These are phyloP conservation scores for Ditylenchus dipsaci DNA, from an alignment of 1,140 invertebrate genomes.

Conservation along the genomic window DNA sequence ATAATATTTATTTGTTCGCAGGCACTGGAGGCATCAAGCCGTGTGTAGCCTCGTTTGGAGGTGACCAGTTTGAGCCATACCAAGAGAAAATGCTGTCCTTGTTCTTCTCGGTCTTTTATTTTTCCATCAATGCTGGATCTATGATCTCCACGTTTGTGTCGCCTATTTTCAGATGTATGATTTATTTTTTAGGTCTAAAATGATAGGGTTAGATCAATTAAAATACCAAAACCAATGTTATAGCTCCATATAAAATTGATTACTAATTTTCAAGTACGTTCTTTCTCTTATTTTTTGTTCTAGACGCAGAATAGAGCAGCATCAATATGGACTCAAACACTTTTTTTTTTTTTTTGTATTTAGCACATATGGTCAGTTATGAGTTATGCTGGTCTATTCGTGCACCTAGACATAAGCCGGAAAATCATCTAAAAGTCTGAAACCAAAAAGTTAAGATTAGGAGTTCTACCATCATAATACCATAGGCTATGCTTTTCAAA, in stretches of 20 bases:
- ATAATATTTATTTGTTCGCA: not conserved
- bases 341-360: too few relatives aligned
- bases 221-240: not conserved
- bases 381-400: too few relatives aligned
- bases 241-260: not conserved
- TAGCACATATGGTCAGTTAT: too few relatives aligned
- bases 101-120: conserved; percentile 90
- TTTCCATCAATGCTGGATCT: conserved; percentile 84
- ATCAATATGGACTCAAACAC: not conserved
- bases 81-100: conserved; percentile 57
- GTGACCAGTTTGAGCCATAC: conserved; percentile 83
- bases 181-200: not conserved
- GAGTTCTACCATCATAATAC: too few relatives aligned
- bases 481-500: too few relatives aligned
- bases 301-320: not conserved
- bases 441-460: too few relatives aligned
- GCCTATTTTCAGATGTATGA: conserved; percentile 68
- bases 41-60: conserved; percentile 90
- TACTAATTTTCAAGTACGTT: too few relatives aligned
- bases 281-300: not conserved
- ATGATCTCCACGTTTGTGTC: conserved; percentile 82
- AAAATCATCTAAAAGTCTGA: too few relatives aligned
- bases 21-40: conserved; percentile 84
- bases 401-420: too few relatives aligned
- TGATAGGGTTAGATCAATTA: not conserved